Evolutionary conservation across 2,888 invertebrate genomes (phyloP).

Genomic region (Calliscelio sp.): DNA sequence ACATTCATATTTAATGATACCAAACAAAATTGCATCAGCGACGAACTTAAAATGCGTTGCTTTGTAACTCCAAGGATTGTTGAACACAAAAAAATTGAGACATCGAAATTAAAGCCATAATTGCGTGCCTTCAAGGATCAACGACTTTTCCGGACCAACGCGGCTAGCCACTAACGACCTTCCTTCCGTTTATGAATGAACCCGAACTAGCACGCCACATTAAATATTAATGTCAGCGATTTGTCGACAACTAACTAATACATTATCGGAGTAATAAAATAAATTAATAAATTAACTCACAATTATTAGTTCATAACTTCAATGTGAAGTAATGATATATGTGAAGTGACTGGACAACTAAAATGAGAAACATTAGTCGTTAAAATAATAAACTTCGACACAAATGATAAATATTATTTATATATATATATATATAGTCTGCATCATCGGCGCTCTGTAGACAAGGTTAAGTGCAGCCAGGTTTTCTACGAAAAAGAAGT

Average conservation of each 20-base stretch:
- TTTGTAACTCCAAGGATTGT: slow-evolving; percentile 44
- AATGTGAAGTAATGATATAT: no score
- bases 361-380: not conserved
- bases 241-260: slow-evolving; percentile 12
- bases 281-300: not conserved
- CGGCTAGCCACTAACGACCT: slow-evolving; percentile 57
- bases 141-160: slow-evolving; percentile 74
- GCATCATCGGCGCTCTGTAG: not conserved
- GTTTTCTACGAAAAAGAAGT: slow-evolving; percentile 28
- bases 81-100: slow-evolving; percentile 61
- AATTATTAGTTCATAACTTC: no score
- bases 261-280: not conserved
- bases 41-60: slow-evolving; percentile 41
- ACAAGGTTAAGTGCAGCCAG: slow-evolving; percentile 17
- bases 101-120: slow-evolving; percentile 54
- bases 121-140: slow-evolving; percentile 74
- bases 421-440: no score
- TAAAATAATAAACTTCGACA: slow-evolving; percentile 24
- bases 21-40: slow-evolving; percentile 33
- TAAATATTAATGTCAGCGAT: slow-evolving; percentile 62
- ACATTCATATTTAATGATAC: slow-evolving; percentile 34
- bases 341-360: not conserved
- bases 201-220: slow-evolving; percentile 47
- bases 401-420: slow-evolving; percentile 14
- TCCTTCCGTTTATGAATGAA: slow-evolving; percentile 62